Percentiles rank a stretch among this genome's conserved stretches.
phyloP scores from a whole-genome alignment of 2,113 vertebrate species.

The Nibea coibor region DNA sequence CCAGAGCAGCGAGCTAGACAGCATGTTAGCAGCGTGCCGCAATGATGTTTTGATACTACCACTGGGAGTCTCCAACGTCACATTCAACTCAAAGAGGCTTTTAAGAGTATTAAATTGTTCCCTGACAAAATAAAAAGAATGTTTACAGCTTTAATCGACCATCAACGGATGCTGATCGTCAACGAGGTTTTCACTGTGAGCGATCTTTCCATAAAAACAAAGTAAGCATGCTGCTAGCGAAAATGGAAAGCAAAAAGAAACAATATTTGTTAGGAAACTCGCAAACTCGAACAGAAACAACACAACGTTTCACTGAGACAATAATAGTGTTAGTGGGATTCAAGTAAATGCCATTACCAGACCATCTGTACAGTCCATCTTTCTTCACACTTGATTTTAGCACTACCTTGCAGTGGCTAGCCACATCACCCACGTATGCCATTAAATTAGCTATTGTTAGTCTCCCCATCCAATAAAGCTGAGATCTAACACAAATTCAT shows the following conservation, averaged over 20 bases:
- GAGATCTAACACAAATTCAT: constrained; percentile 9
- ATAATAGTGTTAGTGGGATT: constrained; percentile 11
- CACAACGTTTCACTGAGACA: constrained; percentile 25
- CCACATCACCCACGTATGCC: constrained; percentile 35
- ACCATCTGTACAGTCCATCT: constrained; percentile 37
- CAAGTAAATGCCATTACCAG: constrained; percentile 19
- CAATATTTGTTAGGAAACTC: neutral
- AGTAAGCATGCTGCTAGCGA: neutral
- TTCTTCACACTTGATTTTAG: constrained; percentile 48
- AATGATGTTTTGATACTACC: neutral
- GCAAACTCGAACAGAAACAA: neutral
- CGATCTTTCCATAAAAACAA: neutral
- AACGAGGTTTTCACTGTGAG: neutral
- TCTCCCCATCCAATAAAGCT: constrained; percentile 12
- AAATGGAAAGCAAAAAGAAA: neutral
- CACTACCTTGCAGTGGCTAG: constrained; percentile 17
- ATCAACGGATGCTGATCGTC: neutral
- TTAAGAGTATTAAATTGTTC: neutral
- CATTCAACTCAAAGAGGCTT: neutral
- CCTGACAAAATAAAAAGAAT: neutral
- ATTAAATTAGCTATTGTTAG: constrained; percentile 32
- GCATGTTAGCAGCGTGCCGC: no score
- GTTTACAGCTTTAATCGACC: no score
- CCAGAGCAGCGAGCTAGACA: neutral
- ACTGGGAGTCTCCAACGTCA: neutral